Percentiles rank a stretch among this genome's conserved stretches.
These are phyloP conservation scores for Cerceris rybyensis DNA, from an alignment of 2,888 invertebrate genomes.

Conservation along the genomic window DNA sequence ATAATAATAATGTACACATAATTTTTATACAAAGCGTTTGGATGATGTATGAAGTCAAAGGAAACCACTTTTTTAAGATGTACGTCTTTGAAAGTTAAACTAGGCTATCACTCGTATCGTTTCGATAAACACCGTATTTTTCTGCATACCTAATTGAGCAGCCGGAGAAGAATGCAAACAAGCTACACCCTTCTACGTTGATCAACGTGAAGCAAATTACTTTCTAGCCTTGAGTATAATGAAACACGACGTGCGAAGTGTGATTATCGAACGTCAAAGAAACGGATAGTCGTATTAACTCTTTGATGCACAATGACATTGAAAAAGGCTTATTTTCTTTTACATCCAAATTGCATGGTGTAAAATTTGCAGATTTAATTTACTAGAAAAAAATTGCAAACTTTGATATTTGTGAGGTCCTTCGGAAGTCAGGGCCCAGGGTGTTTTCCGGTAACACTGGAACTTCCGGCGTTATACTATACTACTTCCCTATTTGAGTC, in stretches of 20 bases:
- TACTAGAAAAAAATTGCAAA: no score
- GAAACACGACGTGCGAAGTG: neutral
- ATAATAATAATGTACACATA: slow-evolving; percentile 63
- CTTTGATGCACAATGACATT: no score
- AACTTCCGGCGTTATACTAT: no score
- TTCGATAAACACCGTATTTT: slow-evolving; percentile 12
- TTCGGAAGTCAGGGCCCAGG: no score
- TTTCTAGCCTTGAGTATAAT: neutral
- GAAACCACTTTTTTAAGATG: slow-evolving; percentile 4
- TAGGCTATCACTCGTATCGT: slow-evolving; percentile 7
- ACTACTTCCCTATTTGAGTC: no score
- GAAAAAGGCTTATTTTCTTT: no score
- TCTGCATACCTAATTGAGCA: slow-evolving; percentile 13
- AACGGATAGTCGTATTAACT: no score
- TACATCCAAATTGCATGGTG: no score
- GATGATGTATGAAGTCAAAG: slow-evolving; percentile 20
- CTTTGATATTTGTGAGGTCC: no score
- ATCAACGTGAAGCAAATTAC: slow-evolving; percentile 20
- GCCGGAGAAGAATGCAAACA: slow-evolving; percentile 52
- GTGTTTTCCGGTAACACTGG: no score
- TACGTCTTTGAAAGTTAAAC: neutral
- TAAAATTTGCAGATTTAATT: no score
- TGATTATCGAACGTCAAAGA: neutral
- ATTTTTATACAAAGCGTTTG: slow-evolving; percentile 58
- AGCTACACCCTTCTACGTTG: slow-evolving; percentile 34